Evolutionary conservation across 2,113 vertebrate genomes (phyloP), one percentile per base, ranked within the genome.

Genomic region (Oophaga pumilio): DNA sequence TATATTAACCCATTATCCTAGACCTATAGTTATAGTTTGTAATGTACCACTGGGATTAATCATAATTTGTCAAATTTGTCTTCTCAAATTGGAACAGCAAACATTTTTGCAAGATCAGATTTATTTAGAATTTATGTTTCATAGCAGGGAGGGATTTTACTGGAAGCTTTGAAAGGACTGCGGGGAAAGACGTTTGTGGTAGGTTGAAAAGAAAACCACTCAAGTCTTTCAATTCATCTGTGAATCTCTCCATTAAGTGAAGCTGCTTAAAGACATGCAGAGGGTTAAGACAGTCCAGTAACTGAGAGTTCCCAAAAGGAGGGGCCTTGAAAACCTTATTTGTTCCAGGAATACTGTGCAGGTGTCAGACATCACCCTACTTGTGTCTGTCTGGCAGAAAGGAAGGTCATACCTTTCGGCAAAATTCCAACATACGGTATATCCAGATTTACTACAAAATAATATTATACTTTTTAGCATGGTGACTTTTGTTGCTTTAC

Each of bases 311-410:
- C 68, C 79, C 86, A 87, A 82, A 82, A 82, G 68, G 59, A 56
- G 57, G 56, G 62, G 86, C 86, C 56, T 82, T 82, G 86, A 82
- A 69, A 82, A 82, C 73, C 33, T 82, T 76, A 33, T 76, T 59
- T 64, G 79, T 87, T 87, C 86, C 86, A 28, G 86, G 79, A 87
- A 87, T 33, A 76, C 86, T 24, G 49, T 43, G 22, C 79, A 82
- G 78, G 86, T 87, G 79, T 87, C 86, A 82, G 79, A 82, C 86
- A 53, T 81, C 86, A 66, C 69, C 69, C 43, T 66, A 53, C 64
- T 87, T 64, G 57, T 87, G 66, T 87, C 68, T 87, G 77, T 82
- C 85, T 87, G 53, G 68, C 22, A 62, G 28, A 28, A 53, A n/a
- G 22, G 79, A 87, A 87, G 86, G 86, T 87, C 79, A 82, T 57